Evolutionary conservation across 2,113 vertebrate genomes (phyloP).

Genomic region (Erinaceus europaeus): DNA sequence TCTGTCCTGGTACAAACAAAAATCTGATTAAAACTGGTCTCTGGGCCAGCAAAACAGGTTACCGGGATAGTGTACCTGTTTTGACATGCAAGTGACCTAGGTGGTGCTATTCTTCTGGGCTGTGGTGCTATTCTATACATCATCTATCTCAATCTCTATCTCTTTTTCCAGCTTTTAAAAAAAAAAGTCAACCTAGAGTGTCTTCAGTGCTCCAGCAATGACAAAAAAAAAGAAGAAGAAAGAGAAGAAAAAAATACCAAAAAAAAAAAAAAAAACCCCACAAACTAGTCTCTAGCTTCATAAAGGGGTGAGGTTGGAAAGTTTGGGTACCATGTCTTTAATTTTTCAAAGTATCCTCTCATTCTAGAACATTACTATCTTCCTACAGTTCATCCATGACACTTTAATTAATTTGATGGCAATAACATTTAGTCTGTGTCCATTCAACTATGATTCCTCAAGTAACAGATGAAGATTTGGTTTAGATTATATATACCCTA

Average conservation of each 20-base stretch:
- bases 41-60: too few species aligned
- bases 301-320: not conserved
- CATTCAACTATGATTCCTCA: conserved; percentile 10
- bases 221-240: too few species aligned
- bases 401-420: conserved; percentile 23
- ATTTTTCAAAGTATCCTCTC: conserved; percentile 16
- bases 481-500: conserved; percentile 12
- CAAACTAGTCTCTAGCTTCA: not conserved
- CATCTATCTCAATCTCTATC: too few species aligned
- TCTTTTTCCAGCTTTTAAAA: too few species aligned
- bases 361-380: not conserved
- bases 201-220: too few species aligned
- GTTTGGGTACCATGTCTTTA: not conserved
- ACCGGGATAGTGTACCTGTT: too few species aligned
- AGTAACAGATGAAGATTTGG: conserved; percentile 15
- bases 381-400: not conserved
- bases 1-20: not conserved
- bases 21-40: not conserved
- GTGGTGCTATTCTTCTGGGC: too few species aligned
- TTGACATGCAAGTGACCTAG: too few species aligned
- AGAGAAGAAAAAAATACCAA: too few species aligned
- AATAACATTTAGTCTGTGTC: conserved; percentile 27
- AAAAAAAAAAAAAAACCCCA: too few species aligned
- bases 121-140: too few species aligned
- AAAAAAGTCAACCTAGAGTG: too few species aligned